phyloP scores from a whole-genome alignment of 1,140 invertebrate species.

The Anoplophora glabripennis region DNA sequence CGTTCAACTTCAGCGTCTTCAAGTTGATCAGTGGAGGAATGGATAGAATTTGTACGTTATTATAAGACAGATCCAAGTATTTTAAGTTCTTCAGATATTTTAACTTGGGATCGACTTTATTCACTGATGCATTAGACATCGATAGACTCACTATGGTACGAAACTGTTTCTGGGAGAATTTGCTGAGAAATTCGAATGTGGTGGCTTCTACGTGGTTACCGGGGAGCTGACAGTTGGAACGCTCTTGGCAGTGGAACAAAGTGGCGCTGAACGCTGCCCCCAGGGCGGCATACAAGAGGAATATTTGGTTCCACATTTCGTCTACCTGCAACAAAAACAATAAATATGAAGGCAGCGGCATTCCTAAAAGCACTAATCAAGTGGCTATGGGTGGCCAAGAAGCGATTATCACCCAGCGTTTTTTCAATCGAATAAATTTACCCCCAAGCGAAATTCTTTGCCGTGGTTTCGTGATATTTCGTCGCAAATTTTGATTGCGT shows the following conservation, averaged over 20 bases:
- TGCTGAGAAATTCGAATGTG: conserved; percentile 32
- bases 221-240: conserved; percentile 15
- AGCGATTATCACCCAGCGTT: too few relatives aligned
- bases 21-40: conserved; percentile 57
- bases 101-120: conserved; percentile 31
- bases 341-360: too few relatives aligned
- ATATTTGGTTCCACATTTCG: conserved; percentile 22
- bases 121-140: conserved; percentile 28
- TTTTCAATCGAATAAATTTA: too few relatives aligned
- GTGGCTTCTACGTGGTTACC: conserved; percentile 21
- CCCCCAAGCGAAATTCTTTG: too few relatives aligned
- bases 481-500: too few relatives aligned
- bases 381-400: too few relatives aligned
- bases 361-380: too few relatives aligned
- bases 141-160: conserved; percentile 25
- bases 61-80: conserved; percentile 57
- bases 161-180: conserved; percentile 32
- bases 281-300: conserved; percentile 12
- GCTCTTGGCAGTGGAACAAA: conserved; percentile 26
- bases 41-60: conserved; percentile 56
- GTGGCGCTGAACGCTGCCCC: conserved; percentile 11
- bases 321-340: conserved; percentile 23
- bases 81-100: conserved; percentile 38
- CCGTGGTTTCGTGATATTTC: too few relatives aligned
- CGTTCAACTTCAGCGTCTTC: conserved; percentile 57